These are phyloP conservation scores for Steromphala cineraria DNA, from an alignment of 2,888 invertebrate species.

Conservation along the genomic window DNA sequence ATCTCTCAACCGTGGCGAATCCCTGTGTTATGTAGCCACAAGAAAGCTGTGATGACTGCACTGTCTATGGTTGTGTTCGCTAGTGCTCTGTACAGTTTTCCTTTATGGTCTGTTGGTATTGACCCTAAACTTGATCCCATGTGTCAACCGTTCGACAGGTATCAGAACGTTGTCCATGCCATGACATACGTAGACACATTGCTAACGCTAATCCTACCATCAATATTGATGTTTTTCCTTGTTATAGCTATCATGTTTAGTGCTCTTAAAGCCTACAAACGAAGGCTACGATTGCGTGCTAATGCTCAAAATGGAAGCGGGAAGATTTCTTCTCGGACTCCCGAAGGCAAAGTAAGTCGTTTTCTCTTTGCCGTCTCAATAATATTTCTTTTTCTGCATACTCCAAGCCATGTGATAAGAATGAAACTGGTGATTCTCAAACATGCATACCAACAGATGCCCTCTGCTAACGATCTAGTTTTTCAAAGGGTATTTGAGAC, in stretches of 20 bases:
- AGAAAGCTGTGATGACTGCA: conserved; percentile 24
- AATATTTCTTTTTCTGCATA: conserved; percentile 29
- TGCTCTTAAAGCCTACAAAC: conserved; percentile 21
- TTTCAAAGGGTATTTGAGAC: conserved; percentile 27
- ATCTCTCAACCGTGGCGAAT: conserved; percentile 31
- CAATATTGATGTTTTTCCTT: conserved; percentile 21
- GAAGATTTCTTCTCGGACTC: neutral
- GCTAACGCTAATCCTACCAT: conserved; percentile 30
- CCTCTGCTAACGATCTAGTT: conserved; percentile 8
- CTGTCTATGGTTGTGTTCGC: neutral
- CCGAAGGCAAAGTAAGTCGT: conserved; percentile 29
- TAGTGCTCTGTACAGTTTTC: conserved; percentile 23
- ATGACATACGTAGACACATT: conserved; percentile 32
- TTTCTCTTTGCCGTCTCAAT: conserved; percentile 30
- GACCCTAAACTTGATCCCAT: neutral
- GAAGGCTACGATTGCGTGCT: neutral
- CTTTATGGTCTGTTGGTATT: conserved; percentile 28
- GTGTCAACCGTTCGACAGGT: conserved; percentile 10
- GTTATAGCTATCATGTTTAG: conserved; percentile 27
- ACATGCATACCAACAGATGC: neutral
- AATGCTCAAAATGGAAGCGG: neutral
- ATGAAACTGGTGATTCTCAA: conserved; percentile 13
- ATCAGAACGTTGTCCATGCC: neutral
- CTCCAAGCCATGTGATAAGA: conserved; percentile 28
- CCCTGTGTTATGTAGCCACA: conserved; percentile 18